Percentiles rank a stretch among this genome's conserved stretches.
Evolutionary conservation across 2,888 invertebrate genomes (phyloP).

Genomic region (Reticulitermes lucifugus): DNA sequence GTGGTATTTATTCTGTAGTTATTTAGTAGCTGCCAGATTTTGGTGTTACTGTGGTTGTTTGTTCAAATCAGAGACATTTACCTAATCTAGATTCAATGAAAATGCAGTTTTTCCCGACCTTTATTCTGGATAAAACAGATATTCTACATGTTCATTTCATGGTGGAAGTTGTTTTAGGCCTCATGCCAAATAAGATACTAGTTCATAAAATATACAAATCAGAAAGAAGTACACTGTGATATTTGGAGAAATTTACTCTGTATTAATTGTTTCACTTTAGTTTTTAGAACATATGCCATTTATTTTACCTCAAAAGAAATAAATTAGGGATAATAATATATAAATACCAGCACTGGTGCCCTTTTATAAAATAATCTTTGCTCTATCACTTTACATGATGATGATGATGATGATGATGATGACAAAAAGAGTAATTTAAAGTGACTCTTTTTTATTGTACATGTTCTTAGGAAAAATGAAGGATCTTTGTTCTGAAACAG

Average conservation of each 20-base stretch:
- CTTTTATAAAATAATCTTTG: conserved; percentile 25
- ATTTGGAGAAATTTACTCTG: background rate
- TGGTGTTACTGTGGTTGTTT: too few species aligned
- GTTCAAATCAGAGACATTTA: too few species aligned
- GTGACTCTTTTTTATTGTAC: background rate
- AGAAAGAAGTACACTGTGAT: background rate
- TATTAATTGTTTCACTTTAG: background rate
- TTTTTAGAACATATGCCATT: conserved; percentile 5
- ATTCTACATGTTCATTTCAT: background rate
- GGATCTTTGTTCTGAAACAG: conserved; percentile 6
- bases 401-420: background rate
- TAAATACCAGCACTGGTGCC: conserved; percentile 8
- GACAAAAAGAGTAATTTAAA: background rate
- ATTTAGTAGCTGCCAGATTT: background rate
- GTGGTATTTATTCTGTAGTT: background rate
- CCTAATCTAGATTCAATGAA: too few species aligned
- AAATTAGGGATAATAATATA: conserved; percentile 26
- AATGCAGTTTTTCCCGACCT: background rate
- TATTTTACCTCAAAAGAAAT: background rate
- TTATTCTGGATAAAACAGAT: background rate
- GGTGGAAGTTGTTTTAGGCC: background rate
- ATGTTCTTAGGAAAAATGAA: conserved; percentile 24
- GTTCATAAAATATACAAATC: background rate
- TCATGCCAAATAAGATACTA: background rate
- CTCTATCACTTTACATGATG: conserved; percentile 16